A percentile compares a stretch with the other conserved stretches of the same genome.
Conservation (phyloP, 2,888 invertebrate species). For the Podotricha telesiphe region DNA sequence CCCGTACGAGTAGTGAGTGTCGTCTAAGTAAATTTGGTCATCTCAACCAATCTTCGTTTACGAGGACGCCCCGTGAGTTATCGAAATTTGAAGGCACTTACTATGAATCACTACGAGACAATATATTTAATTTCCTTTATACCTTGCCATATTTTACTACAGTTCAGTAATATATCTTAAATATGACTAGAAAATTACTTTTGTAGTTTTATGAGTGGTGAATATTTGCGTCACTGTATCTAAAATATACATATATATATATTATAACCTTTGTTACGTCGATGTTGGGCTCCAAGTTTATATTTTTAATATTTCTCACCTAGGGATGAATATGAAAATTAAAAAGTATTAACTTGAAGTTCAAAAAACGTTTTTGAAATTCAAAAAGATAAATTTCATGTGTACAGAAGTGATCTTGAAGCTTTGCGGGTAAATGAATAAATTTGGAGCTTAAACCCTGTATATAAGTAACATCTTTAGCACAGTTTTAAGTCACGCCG, state of each 20-base stretch:
- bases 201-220: background rate
- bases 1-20: conserved; percentile 55
- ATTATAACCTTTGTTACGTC: no score
- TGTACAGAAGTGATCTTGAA: no score
- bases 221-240: background rate
- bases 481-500: no score
- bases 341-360: no score
- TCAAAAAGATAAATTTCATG: no score
- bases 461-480: no score
- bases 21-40: conserved; percentile 83
- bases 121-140: conserved; percentile 68
- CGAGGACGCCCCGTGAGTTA: conserved; percentile 68
- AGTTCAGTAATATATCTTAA: background rate
- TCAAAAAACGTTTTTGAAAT: no score
- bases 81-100: conserved; percentile 76
- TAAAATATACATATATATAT: background rate
- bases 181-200: background rate
- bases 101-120: conserved; percentile 69
- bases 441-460: no score
- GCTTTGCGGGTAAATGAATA: no score
- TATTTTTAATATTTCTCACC: no score
- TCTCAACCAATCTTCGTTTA: conserved; percentile 77
- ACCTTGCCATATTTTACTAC: conserved; percentile 49
- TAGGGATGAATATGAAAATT: no score
- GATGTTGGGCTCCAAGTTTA: no score